Conservation (phyloP, 2,888 invertebrate species). For the Volucella inflata region DNA sequence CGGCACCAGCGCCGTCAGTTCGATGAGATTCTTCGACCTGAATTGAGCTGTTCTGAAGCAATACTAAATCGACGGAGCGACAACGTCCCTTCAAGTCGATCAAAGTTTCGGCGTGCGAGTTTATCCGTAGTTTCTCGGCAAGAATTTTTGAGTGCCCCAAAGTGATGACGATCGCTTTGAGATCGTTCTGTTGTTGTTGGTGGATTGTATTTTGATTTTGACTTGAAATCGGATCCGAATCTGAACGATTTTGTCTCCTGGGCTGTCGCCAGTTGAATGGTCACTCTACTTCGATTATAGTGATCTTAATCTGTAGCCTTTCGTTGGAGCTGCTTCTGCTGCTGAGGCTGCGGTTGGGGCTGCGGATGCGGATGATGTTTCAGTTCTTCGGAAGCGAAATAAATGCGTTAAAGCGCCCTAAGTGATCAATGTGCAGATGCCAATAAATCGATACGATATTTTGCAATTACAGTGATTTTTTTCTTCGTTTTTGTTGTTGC, state of each 20-base stretch:
- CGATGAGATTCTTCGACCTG: conserved; percentile 71
- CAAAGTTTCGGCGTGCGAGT: conserved; percentile 2
- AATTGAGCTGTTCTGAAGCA: conserved; percentile 66
- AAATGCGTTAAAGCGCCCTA: conserved; percentile 70
- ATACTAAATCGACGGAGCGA: conserved; percentile 15
- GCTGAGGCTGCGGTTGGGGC: no score
- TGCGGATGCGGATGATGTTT: no score
- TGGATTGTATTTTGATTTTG: conserved; percentile 37
- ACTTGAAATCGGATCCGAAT: conserved; percentile 39
- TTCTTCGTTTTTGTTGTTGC: conserved; percentile 30
- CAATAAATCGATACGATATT: conserved; percentile 68
- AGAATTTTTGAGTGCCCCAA: conserved; percentile 17
- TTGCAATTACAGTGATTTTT: conserved; percentile 71
- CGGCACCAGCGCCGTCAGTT: conserved; percentile 62
- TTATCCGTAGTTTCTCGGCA: conserved; percentile 8
- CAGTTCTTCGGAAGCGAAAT: conserved; percentile 40
- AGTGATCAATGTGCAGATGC: conserved; percentile 67
- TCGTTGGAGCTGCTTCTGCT: conserved; percentile 9
- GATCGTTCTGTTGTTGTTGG: conserved; percentile 28
- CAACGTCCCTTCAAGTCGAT: conserved; percentile 24
- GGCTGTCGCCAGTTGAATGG: conserved; percentile 45
- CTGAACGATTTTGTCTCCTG: conserved; percentile 48
- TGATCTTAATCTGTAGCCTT: conserved; percentile 57
- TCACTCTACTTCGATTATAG: conserved; percentile 40
- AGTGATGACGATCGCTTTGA: conserved; percentile 42